Conservation (phyloP, 2,888 invertebrate genomes). For the Neoitamus cyanurus region DNA sequence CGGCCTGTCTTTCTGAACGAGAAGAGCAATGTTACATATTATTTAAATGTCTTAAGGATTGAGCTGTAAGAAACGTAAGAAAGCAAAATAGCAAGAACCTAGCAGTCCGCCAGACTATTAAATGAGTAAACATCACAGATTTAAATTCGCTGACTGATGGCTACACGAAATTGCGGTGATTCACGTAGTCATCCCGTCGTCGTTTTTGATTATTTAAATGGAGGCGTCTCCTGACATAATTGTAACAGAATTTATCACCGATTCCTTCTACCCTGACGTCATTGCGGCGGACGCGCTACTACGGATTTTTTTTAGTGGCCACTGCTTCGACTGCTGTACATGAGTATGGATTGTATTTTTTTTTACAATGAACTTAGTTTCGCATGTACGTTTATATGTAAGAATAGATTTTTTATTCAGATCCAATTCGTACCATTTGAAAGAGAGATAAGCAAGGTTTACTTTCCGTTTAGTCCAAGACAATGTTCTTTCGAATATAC, state of each 20-base stretch:
- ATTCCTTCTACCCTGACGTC: not conserved
- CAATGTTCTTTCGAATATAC: no score
- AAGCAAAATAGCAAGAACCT: not conserved
- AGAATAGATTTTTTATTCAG: no score
- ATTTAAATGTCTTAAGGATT: not conserved
- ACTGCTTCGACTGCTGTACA: not conserved
- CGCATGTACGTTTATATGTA: no score
- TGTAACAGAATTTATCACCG: slow-evolving; percentile 4
- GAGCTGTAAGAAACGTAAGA: not conserved
- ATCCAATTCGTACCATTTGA: no score
- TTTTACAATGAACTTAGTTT: no score
- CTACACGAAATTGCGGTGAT: slow-evolving; percentile 20
- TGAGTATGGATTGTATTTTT: not conserved
- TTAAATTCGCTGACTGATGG: slow-evolving; percentile 23
- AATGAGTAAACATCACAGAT: slow-evolving; percentile 37
- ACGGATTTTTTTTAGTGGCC: not conserved
- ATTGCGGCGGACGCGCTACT: not conserved
- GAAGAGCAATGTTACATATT: not conserved
- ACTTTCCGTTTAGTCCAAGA: no score
- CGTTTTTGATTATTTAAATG: not conserved
- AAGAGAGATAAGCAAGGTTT: no score
- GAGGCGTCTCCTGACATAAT: not conserved
- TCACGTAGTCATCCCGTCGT: not conserved
- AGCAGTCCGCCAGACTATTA: not conserved
- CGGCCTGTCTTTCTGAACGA: not conserved